These are phyloP conservation scores for Simalia tracyae DNA, from an alignment of 2,797 vertebrate species.

Conservation along the genomic window DNA sequence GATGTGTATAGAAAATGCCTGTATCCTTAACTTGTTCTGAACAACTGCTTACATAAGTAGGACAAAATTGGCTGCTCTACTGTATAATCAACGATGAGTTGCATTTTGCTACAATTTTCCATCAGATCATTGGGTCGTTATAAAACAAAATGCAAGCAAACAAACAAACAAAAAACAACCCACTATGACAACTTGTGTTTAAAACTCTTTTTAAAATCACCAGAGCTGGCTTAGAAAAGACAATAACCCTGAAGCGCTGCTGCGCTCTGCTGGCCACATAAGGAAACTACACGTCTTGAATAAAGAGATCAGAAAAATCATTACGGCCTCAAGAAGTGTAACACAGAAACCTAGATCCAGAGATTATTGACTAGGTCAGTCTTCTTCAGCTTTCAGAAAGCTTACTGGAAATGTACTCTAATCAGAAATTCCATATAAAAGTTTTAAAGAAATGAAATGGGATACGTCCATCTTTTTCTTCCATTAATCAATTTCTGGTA, in stretches of 20 bases:
- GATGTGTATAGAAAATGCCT: neutral
- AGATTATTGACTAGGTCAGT: neutral
- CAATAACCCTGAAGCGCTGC: slow-evolving; percentile 49
- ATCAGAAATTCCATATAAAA: neutral
- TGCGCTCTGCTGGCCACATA: slow-evolving; percentile 58
- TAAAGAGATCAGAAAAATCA: neutral
- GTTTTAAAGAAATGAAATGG: slow-evolving; percentile 8
- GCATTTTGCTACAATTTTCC: neutral
- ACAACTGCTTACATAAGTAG: neutral
- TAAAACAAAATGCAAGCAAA: neutral
- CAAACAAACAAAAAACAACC: neutral
- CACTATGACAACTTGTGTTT: neutral
- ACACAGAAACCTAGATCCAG: neutral
- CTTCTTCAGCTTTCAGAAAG: neutral
- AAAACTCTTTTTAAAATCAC: neutral
- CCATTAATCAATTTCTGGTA: neutral
- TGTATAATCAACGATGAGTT: neutral
- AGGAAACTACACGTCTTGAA: slow-evolving; percentile 51
- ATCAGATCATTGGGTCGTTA: neutral
- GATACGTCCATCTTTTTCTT: neutral
- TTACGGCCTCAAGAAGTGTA: neutral
- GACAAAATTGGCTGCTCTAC: neutral
- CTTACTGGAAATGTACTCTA: neutral
- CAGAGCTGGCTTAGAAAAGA: slow-evolving; percentile 45
- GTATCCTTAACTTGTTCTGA: neutral